A percentile compares a stretch with the other conserved stretches of the same genome.
These are phyloP conservation scores for Redunca redunca DNA, from an alignment of 2,113 vertebrate genomes.

Conservation along the genomic window DNA sequence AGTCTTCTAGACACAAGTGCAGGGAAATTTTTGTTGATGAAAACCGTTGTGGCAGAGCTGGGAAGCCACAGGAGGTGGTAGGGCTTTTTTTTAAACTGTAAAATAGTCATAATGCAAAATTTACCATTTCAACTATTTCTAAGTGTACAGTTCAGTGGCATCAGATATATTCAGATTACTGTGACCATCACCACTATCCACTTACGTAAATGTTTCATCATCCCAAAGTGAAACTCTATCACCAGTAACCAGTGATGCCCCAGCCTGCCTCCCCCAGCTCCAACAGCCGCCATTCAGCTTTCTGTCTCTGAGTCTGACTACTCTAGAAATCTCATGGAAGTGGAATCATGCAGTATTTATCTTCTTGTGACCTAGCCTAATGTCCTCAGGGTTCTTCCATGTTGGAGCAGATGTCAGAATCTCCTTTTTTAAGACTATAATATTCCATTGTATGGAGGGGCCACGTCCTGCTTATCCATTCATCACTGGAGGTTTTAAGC, in stretches of 20 bases:
- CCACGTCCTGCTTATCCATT: neutral
- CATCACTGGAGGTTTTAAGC: neutral
- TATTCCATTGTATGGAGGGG: neutral
- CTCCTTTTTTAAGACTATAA: neutral
- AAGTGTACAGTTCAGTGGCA: no score
- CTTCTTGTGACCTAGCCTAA: neutral
- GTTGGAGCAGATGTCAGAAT: neutral
- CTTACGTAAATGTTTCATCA: neutral
- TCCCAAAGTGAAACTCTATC: neutral
- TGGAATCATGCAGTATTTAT: neutral
- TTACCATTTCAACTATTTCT: neutral
- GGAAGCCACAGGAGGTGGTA: neutral
- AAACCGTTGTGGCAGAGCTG: neutral
- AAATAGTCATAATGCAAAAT: neutral
- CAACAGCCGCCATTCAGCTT: neutral
- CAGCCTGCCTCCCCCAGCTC: neutral
- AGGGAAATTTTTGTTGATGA: neutral
- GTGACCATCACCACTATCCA: neutral
- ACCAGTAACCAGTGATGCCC: fast-evolving
- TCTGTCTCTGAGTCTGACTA: neutral
- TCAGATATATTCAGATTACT: neutral
- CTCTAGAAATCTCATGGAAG: fast-evolving
- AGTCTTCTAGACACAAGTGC: neutral
- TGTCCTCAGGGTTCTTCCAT: neutral
- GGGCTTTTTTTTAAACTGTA: neutral